Evolutionary conservation across 2,888 invertebrate species (phyloP).

Genomic region (Pediacus dermestoides): DNA sequence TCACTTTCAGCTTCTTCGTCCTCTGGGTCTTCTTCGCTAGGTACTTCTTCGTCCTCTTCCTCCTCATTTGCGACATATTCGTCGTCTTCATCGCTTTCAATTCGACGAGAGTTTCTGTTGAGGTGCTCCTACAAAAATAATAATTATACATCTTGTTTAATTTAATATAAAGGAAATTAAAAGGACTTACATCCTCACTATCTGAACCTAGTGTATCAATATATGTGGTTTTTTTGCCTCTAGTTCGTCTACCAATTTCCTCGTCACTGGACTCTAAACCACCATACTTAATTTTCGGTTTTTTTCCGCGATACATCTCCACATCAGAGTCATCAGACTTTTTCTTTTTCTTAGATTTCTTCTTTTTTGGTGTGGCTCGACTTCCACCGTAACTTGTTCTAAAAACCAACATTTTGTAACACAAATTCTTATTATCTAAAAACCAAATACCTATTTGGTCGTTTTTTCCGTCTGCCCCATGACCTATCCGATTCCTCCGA

Average conservation of each 20-base stretch:
- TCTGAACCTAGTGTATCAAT: constrained; percentile 73
- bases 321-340: constrained; percentile 9
- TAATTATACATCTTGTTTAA: constrained; percentile 8
- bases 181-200: constrained; percentile 63
- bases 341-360: constrained; percentile 49
- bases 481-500: constrained; percentile 61
- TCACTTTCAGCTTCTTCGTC: constrained; percentile 30
- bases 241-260: constrained; percentile 60
- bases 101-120: constrained; percentile 49
- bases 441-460: constrained; percentile 32
- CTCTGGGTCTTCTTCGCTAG: constrained; percentile 24
- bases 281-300: constrained; percentile 54
- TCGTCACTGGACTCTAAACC: constrained; percentile 54
- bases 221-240: constrained; percentile 73
- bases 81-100: constrained; percentile 54
- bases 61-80: constrained; percentile 51
- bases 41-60: constrained; percentile 25
- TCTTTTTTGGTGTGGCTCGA: constrained; percentile 35
- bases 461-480: constrained; percentile 54
- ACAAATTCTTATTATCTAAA: not conserved
- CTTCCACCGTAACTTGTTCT: constrained; percentile 30
- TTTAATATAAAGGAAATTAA: not conserved
- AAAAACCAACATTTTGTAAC: constrained; percentile 39
- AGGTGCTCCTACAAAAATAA: constrained; percentile 45
- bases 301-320: constrained; percentile 33